Evolutionary conservation across 2,113 vertebrate genomes (phyloP).

Genomic region (Vulpes ferrilata): DNA sequence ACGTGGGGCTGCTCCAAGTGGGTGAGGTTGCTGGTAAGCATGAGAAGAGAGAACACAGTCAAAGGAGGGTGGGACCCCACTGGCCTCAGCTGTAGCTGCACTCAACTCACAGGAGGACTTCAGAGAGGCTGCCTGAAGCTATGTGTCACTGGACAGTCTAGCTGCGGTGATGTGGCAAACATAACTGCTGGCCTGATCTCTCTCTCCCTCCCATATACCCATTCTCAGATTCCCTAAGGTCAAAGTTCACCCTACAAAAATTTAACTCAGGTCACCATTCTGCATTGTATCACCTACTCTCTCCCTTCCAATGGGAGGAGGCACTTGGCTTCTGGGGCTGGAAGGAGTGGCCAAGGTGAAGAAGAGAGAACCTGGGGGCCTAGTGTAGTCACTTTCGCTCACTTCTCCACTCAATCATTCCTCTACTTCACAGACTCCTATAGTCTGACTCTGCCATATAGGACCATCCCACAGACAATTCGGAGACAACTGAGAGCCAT

Average conservation of each 20-base stretch:
- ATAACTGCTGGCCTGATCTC: background rate
- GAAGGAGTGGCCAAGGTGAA: background rate
- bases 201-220: background rate
- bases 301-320: background rate
- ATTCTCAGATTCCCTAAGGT: background rate
- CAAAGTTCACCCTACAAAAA: background rate
- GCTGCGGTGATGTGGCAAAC: background rate
- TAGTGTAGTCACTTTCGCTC: background rate
- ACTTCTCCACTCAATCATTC: background rate
- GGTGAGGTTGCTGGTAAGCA: background rate
- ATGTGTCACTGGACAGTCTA: background rate
- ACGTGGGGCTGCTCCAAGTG: accelerated
- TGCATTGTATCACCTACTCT: background rate
- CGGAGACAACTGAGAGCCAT: background rate
- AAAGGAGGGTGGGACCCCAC: background rate
- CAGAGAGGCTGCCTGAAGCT: background rate
- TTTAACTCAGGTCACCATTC: background rate
- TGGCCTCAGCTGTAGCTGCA: background rate
- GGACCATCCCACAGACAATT: background rate
- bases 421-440: background rate
- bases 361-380: background rate
- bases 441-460: background rate
- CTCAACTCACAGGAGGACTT: background rate
- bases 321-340: background rate
- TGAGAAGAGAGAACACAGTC: background rate